These are phyloP conservation scores for Pseudanteris insignis DNA, from an alignment of 2,888 invertebrate species.

Conservation along the genomic window DNA sequence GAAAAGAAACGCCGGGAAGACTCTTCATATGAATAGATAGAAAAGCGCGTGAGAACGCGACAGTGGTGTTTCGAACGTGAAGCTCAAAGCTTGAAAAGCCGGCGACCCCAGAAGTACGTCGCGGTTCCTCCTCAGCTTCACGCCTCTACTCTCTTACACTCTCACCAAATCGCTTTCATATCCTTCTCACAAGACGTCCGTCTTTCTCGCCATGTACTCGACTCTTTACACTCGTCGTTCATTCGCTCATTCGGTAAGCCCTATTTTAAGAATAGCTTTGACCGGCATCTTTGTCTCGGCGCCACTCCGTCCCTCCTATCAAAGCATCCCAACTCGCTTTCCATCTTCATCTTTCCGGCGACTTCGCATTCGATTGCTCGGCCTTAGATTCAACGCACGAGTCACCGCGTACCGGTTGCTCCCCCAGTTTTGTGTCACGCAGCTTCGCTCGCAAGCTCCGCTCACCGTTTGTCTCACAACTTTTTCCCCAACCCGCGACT, in stretches of 20 bases:
- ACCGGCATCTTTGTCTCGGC: conserved; percentile 50
- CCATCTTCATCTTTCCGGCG: conserved; percentile 30
- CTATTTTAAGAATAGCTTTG: conserved; percentile 66
- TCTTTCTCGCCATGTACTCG: conserved; percentile 38
- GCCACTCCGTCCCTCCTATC: conserved; percentile 14
- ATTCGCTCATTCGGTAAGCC: conserved; percentile 51
- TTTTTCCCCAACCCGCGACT: neutral
- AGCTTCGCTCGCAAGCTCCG: too few species aligned
- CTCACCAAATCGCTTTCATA: conserved; percentile 41
- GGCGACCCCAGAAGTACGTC: conserved; percentile 59
- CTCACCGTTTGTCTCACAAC: too few species aligned
- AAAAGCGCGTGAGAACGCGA: conserved; percentile 52
- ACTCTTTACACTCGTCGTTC: conserved; percentile 44
- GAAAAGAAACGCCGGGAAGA: conserved; percentile 47
- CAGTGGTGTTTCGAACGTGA: conserved; percentile 58
- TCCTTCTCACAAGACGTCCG: conserved; percentile 40
- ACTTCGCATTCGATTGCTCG: too few species aligned
- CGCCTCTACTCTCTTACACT: conserved; percentile 46
- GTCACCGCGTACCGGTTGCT: too few species aligned
- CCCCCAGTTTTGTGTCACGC: too few species aligned
- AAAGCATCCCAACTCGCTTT: conserved; percentile 18
- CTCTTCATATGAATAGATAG: conserved; percentile 49
- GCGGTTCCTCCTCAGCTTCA: conserved; percentile 41
- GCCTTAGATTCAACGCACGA: too few species aligned
- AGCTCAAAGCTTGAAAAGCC: conserved; percentile 61